phyloP scores from a whole-genome alignment of 2,797 vertebrate species.

The Peromyscus melanophrys region DNA sequence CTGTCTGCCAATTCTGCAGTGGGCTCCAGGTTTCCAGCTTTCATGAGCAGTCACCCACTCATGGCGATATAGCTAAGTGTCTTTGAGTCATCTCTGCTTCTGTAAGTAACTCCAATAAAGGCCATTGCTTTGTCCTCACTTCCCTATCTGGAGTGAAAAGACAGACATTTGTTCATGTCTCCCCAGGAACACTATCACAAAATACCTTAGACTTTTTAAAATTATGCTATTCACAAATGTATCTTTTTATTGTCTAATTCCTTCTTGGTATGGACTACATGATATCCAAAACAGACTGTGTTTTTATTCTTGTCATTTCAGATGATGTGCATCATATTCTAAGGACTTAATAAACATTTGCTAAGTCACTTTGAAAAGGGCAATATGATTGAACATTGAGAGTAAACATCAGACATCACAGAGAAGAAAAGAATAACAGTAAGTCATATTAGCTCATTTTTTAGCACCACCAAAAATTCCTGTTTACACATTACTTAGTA shows the following conservation, averaged over 20 bases:
- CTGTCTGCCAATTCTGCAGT: neutral
- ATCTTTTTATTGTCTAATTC: constrained; percentile 24
- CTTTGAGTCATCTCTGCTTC: neutral
- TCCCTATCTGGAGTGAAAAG: no score
- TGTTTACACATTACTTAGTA: constrained; percentile 8
- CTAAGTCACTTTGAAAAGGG: constrained; percentile 51
- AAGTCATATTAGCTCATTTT: constrained; percentile 25
- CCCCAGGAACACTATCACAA: neutral
- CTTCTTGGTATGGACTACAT: neutral
- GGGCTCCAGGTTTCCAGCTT: neutral
- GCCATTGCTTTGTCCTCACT: neutral
- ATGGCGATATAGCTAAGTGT: neutral
- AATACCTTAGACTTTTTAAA: neutral
- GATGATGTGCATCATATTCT: constrained; percentile 24
- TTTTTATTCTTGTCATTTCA: constrained; percentile 26
- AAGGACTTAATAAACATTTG: constrained; percentile 52
- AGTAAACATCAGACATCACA: constrained; percentile 25
- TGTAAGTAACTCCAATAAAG: neutral
- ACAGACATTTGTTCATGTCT: no score
- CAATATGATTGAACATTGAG: constrained; percentile 21
- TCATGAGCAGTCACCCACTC: no score
- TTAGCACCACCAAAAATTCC: neutral
- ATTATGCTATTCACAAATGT: constrained; percentile 25
- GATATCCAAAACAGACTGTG: neutral
- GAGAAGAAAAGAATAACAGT: constrained; percentile 46